Evolutionary conservation across 2,797 vertebrate genomes (phyloP), one percentile per base, ranked within the genome.

Genomic region (Lindbergichthys nudifrons): DNA sequence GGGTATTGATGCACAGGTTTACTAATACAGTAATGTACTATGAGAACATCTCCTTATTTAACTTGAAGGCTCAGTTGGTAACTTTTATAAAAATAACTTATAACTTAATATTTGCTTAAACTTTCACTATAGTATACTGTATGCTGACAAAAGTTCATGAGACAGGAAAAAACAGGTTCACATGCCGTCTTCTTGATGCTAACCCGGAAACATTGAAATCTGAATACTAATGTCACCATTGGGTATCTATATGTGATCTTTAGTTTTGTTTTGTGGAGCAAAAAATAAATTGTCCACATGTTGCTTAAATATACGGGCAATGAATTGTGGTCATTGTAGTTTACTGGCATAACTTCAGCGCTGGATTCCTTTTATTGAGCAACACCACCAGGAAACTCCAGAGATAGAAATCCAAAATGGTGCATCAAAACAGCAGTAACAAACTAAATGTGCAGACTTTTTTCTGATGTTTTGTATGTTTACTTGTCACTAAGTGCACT

Each of bases 381-480:
- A 16, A 51, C 53, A 69, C 30, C 57, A 58, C 71, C 51, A 73
- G 60, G 47, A 78, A 72, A 68, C 69, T 41, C 23, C 11, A 39
- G 30, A 10, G 54, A 21, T 56, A 76, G 54, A 77, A 84, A 71
- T 64, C 70, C 23, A 60, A 74, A 52, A 61, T 42, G 39, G 10
- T 75, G 71, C 42, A 65, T 63, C 39, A 51, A 7, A 70, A 69
- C 48, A 42, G 43, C 48, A 73, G 61, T 50, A 71, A 65, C 36
- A 72, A 79, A 73, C n/a, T 32, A 66, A 70, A 71, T 52, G 1
- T n/a, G 19, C 42, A 2, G 9, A 45, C 54, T 60, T 15, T 57
- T 13, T 52, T n/a, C 50, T 53, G 15, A 47, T 62, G 62, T 73
- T 81, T 78, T 73, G 46, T 39, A 30, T 77, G 59, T 81, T 75